A percentile compares a stretch with the other conserved stretches of the same genome.
Conservation (phyloP, 2,113 vertebrate genomes). For the Oryzias woworae region DNA sequence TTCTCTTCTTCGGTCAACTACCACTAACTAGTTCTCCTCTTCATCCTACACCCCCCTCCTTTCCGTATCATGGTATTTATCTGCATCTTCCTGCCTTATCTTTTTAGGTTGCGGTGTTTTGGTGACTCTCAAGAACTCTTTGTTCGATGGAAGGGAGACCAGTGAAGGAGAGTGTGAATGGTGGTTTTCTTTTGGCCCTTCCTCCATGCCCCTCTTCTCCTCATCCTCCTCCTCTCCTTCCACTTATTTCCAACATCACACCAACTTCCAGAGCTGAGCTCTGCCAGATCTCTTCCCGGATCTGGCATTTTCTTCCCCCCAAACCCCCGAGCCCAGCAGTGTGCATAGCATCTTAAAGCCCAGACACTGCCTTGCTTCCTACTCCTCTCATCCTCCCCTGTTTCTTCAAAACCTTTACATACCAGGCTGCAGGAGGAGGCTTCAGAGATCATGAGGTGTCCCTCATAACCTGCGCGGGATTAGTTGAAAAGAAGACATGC, state of each 20-base stretch:
- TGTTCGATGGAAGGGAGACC: conserved; percentile 82
- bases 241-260: conserved; percentile 43
- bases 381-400: conserved; percentile 77
- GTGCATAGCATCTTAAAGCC: conserved; percentile 81
- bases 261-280: conserved; percentile 67
- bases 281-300: conserved; percentile 71
- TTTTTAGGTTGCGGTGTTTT: conserved; percentile 89
- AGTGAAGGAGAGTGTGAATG: conserved; percentile 73
- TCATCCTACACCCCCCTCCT: conserved; percentile 34
- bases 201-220: conserved; percentile 54
- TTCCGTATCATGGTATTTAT: conserved; percentile 9
- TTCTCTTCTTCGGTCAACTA: conserved; percentile 59
- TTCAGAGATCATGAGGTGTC: conserved; percentile 84
- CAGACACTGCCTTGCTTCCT: conserved; percentile 74
- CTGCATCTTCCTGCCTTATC: too few relatives aligned
- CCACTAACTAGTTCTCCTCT: conserved; percentile 74
- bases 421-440: conserved; percentile 70
- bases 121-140: conserved; percentile 89
- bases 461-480: conserved; percentile 76
- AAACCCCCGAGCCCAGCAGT: conserved; percentile 74
- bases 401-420: conserved; percentile 70
- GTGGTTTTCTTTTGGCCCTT: conserved; percentile 64
- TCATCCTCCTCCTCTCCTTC: conserved; percentile 55
- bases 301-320: conserved; percentile 76
- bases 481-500: conserved; percentile 28